Base-by-base conservation (phyloP, 2,888 invertebrate genomes). In the Oligia strigilis region DNA sequence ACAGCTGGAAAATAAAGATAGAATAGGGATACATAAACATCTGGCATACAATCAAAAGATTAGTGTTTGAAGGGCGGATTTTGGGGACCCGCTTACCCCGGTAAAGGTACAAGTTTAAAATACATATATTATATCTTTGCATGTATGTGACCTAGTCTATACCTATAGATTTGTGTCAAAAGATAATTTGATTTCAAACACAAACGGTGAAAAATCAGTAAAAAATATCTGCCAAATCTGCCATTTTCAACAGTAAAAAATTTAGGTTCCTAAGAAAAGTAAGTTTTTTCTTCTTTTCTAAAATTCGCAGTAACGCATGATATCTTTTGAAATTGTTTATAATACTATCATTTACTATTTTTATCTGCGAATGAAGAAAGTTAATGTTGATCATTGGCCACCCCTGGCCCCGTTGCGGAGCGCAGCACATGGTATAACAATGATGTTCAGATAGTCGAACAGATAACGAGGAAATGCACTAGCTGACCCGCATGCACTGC, bases 1-100 rank as follows among this genome's bases (percentile, higher is more conserved):
- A 93, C 95, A 96, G 95, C 94, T 96, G 96, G 82, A 81, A 78
- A 74, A 73, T 72, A 78, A 73, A 77, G 78, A 83, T 78, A 85
- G 83, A 81, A 77, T 77, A 89, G 82, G 83, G 86, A 89, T 84
- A 85, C 72, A 82, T 75, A 71, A 87, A 82, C 89, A 89, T 82
- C 87, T 87, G 88, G 78, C 73, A 58, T 71, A 77, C 64, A 80
- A 78, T 80, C 58, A 75, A 80, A 83, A 83, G 66, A 83, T 75
- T 77, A 66, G 55, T 77, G 29, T 76, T 64, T 75, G 69, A 81
- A 76, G 76, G 75, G 73, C 43, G 64, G 80, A 43, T 75, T 67
- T 75, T 70, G 49, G 62, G 60, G 65, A 55, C 52, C 46, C 29
- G 71, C 9, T 58, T 69, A 82, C 49, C n/a, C 23, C 29, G 69